phyloP scores from a whole-genome alignment of 2,797 vertebrate genomes.

The Anisognathus igniventris region DNA sequence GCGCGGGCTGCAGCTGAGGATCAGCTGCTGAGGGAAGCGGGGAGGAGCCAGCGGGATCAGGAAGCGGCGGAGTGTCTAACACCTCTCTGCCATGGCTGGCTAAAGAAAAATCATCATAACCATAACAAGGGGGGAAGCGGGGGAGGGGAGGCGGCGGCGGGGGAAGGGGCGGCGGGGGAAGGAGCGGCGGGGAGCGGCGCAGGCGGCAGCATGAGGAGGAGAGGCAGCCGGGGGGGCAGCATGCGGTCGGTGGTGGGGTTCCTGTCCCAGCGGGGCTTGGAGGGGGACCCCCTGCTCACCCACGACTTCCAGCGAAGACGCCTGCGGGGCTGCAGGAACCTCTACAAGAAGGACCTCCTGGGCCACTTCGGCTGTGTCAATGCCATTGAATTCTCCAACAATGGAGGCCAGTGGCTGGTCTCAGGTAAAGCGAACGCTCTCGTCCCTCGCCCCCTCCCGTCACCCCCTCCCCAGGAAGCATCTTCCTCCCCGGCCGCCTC shows the following conservation, averaged over 20 bases:
- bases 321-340: slow-evolving; percentile 89
- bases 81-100: slow-evolving; percentile 75
- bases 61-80: slow-evolving; percentile 74
- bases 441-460: neutral
- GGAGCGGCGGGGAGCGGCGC: neutral
- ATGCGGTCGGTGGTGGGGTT: slow-evolving; percentile 94
- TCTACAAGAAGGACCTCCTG: slow-evolving; percentile 95
- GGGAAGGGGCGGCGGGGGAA: neutral
- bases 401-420: slow-evolving; percentile 95
- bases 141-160: slow-evolving; percentile 33
- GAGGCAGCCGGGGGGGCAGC: slow-evolving; percentile 86
- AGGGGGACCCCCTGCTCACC: slow-evolving; percentile 89
- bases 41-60: slow-evolving; percentile 67
- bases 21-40: slow-evolving; percentile 72
- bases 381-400: slow-evolving; percentile 99
- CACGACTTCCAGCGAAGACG: slow-evolving; percentile 93
- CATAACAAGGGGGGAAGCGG: slow-evolving; percentile 57
- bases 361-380: slow-evolving; percentile 99
- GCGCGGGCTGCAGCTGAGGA: slow-evolving; percentile 69
- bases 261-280: slow-evolving; percentile 89
- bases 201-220: slow-evolving; percentile 81
- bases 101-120: slow-evolving; percentile 69
- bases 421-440: slow-evolving; percentile 83
- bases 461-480: slow-evolving; percentile 1
- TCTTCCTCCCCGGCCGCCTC: neutral